Conservation (phyloP, 2,113 vertebrate genomes). For the Otocyon megalotis region DNA sequence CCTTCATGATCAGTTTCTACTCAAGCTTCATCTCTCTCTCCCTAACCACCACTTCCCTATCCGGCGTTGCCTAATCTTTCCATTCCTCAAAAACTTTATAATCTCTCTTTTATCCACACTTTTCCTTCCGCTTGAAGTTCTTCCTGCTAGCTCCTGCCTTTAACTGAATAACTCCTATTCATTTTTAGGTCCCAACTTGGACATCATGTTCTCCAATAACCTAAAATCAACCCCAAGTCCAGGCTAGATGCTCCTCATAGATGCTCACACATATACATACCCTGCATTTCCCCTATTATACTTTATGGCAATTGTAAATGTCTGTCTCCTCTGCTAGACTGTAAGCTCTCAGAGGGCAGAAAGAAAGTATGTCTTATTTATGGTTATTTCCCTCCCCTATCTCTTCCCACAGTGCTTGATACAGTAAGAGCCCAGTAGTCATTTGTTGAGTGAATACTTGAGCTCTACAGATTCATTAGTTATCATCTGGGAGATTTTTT, state of each 20-base stretch:
- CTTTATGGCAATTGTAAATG: not conserved
- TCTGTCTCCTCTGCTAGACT: not conserved
- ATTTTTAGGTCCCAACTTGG: not conserved
- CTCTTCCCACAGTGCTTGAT: not conserved
- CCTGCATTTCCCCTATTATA: not conserved
- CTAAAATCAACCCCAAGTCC: constrained; percentile 2
- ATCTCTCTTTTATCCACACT: not conserved
- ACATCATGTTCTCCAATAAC: not conserved
- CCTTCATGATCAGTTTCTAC: not conserved
- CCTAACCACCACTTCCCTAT: not conserved
- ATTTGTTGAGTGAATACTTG: constrained; percentile 29
- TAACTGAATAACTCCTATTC: not conserved
- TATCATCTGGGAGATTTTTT: not conserved
- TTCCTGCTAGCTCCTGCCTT: not conserved
- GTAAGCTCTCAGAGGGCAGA: not conserved
- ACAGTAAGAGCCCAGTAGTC: not conserved
- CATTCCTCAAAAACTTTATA: not conserved
- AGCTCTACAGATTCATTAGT: not conserved
- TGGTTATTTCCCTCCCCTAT: not conserved
- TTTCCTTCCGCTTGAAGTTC: not conserved
- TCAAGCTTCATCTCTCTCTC: not conserved
- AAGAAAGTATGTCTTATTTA: not conserved
- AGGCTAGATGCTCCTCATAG: not conserved
- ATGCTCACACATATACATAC: not conserved
- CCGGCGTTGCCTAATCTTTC: not conserved